Conservation (phyloP, 2,113 vertebrate species). For the Eulemur macaco region DNA sequence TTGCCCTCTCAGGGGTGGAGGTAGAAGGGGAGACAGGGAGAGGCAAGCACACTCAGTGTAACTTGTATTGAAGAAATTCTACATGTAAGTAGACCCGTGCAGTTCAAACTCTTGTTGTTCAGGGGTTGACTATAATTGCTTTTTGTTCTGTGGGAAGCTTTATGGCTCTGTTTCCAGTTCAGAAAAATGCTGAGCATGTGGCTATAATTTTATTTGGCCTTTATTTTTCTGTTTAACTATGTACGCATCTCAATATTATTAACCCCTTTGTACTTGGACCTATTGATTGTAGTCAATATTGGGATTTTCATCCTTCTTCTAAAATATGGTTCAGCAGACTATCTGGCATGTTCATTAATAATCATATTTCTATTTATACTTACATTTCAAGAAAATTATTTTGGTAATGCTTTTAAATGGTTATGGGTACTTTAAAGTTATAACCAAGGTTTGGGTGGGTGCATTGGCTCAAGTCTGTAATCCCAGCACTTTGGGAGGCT, state of each 20-base stretch:
- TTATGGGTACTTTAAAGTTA: not conserved
- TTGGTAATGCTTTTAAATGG: conserved; percentile 32
- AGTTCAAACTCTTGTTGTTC: not conserved
- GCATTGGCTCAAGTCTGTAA: too few relatives aligned
- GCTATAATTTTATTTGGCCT: not conserved
- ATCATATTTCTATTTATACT: not conserved
- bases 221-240: not conserved
- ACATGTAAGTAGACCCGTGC: not conserved
- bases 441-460: not conserved
- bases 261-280: not conserved
- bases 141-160: not conserved
- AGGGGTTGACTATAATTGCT: not conserved
- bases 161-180: not conserved
- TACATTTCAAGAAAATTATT: not conserved
- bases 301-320: not conserved
- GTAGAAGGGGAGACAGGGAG: not conserved
- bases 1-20: not conserved
- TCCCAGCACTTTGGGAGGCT: too few relatives aligned
- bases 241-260: not conserved
- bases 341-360: not conserved
- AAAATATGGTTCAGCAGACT: not conserved
- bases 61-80: not conserved
- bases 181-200: not conserved
- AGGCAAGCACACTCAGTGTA: not conserved
- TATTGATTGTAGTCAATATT: not conserved